Base-by-base conservation (phyloP, 1,140 invertebrate genomes). In the Vanessa tameamea region DNA sequence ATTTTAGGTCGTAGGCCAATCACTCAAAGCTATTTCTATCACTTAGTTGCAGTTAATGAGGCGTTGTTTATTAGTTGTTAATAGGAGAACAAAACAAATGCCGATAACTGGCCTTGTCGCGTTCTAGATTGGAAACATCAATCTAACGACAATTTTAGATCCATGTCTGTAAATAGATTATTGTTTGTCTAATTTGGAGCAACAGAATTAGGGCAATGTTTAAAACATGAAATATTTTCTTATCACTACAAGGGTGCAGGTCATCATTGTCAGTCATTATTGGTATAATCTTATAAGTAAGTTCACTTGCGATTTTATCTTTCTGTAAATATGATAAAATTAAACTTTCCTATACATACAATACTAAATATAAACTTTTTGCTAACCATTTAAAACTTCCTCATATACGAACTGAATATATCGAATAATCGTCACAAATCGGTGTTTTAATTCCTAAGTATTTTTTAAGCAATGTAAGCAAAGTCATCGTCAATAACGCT, bases 1-100 rank as follows among this genome's bases (percentile, higher is more conserved):
- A 71, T 69, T 55, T 72, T 76, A 69, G 72, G 81, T 85, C 86
- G 87, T 67, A 87, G 83, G 78, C 57, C 80, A 82, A 64, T 71
- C 71, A 76, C 77, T 77, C 75, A 78, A 77, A 75, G 80, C 80
- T 85, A 88, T 89, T 87, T 87, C 81, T 82, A 84, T 84, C 80
- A 84, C 80, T 84, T 82, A 86, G 79, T 83, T 86, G 79, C 82
- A 85, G 69, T 78, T 87, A 91, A 87, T 89, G 81, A 87, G 82
- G 74, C 82, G 64, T 82, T 85, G 79, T 84, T 85, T 81, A 86
- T 87, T 84, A 78, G 70, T 77, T 80, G 79, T 81, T 82, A 84
- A 82, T 85, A 85, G 74, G 72, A 79, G 68, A 83, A 86, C 84
- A 82, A 86, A 88, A 91, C 86, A 87, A 76, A 80, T 78, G 80